Conservation (phyloP, 2,888 invertebrate genomes). For the Muschampia plurimacula region DNA sequence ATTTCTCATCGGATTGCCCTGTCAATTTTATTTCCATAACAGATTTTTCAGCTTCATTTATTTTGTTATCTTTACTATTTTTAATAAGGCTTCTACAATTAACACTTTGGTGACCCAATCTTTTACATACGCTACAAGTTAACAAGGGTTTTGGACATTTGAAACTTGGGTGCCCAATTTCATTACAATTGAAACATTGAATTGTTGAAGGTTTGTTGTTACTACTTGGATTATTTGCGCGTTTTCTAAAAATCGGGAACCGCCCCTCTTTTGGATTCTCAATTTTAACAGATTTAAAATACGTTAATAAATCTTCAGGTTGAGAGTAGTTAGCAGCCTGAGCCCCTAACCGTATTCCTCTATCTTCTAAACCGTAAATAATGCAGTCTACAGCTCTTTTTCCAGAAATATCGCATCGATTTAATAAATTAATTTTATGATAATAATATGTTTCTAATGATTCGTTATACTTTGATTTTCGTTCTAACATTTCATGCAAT, state of each 20-base stretch:
- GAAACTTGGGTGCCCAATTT: background rate
- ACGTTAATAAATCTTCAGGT: slow-evolving; percentile 4
- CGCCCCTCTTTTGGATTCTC: background rate
- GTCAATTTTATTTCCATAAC: background rate
- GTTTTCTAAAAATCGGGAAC: background rate
- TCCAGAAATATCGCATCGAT: slow-evolving; percentile 30
- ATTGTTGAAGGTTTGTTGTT: background rate
- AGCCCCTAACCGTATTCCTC: slow-evolving; percentile 31
- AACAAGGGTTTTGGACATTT: slow-evolving; percentile 5
- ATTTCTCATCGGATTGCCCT: slow-evolving; percentile 23
- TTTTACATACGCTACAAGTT: background rate
- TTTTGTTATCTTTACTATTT: background rate
- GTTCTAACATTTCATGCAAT: slow-evolving; percentile 42
- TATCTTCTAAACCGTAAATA: slow-evolving; percentile 40
- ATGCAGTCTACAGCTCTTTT: slow-evolving; percentile 39
- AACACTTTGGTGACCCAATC: background rate
- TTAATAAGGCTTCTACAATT: background rate
- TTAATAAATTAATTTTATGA: slow-evolving; percentile 41
- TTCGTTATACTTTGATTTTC: slow-evolving; percentile 33
- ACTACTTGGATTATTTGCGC: background rate
- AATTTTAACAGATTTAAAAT: slow-evolving; percentile 2
- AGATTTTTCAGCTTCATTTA: background rate
- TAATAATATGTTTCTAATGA: slow-evolving; percentile 44
- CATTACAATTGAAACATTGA: slow-evolving; percentile 1
- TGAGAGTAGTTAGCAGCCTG: slow-evolving; percentile 10